A percentile compares a stretch with the other conserved stretches of the same genome.
Evolutionary conservation across 1,140 invertebrate species (phyloP).

Genomic region (Maniola jurtina): DNA sequence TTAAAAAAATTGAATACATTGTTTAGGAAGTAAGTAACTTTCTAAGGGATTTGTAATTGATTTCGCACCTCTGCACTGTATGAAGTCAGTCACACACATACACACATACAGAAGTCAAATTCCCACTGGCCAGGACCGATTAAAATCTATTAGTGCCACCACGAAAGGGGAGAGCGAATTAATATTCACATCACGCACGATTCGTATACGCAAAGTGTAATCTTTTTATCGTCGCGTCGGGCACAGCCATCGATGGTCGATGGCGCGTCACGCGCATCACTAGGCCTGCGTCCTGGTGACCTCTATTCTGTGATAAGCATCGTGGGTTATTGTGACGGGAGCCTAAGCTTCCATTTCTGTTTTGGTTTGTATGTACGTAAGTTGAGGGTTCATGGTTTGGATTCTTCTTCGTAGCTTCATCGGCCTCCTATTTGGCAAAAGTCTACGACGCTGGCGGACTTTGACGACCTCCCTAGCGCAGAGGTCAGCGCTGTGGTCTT

Average conservation of each 20-base stretch:
- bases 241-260: constrained; percentile 46
- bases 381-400: no score
- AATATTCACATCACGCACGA: constrained; percentile 67
- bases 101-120: constrained; percentile 28
- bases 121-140: constrained; percentile 46
- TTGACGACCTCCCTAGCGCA: no score
- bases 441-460: no score
- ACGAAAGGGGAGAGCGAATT: constrained; percentile 52
- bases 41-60: background rate
- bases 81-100: background rate
- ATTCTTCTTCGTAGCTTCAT: no score
- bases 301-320: constrained; percentile 20
- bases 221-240: constrained; percentile 64
- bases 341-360: constrained; percentile 6
- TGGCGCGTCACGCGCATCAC: constrained; percentile 41
- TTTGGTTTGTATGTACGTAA: background rate
- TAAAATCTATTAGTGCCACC: constrained; percentile 64
- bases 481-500: no score
- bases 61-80: background rate
- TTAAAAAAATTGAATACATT: no score
- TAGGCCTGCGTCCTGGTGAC: constrained; percentile 29
- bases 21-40: background rate
- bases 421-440: no score
- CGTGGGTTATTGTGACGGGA: background rate
- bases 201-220: constrained; percentile 67